Percentiles rank a stretch among this genome's conserved stretches.
These are phyloP conservation scores for honey bee (Apis mellifera) DNA, from an alignment of 1,140 invertebrate species.

Conservation along the genomic window DNA sequence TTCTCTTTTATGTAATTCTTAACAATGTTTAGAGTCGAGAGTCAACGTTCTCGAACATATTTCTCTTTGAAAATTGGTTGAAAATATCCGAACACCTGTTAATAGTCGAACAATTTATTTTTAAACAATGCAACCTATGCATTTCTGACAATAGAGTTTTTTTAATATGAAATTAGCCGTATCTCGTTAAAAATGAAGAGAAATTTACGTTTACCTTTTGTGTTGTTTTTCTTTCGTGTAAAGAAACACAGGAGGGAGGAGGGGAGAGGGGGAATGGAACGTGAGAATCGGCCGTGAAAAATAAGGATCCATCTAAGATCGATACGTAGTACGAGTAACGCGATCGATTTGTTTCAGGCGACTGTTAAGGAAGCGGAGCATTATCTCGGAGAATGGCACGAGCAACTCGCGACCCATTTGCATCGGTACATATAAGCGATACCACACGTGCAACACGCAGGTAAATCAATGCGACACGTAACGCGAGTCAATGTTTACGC, in stretches of 20 bases:
- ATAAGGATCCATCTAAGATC: not conserved
- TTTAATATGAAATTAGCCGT: too few species aligned
- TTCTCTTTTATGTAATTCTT: not conserved
- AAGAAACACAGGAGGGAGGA: too few species aligned
- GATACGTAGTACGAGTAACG: conserved; percentile 35
- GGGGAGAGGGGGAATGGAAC: not conserved
- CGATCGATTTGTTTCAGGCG: conserved; percentile 68
- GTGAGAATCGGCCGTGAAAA: not conserved
- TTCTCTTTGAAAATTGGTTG: too few species aligned
- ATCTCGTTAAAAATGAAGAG: too few species aligned
- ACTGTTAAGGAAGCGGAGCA: conserved; percentile 73
- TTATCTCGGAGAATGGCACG: conserved; percentile 65
- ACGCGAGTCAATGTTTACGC: conserved; percentile 31
- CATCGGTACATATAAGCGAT: conserved; percentile 85
- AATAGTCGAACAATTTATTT: too few species aligned
- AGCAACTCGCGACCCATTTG: conserved; percentile 79
- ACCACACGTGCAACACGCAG: conserved; percentile 88
- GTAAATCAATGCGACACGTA: conserved; percentile 75
- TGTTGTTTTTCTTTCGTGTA: too few species aligned
- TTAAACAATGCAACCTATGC: too few species aligned
- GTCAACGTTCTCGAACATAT: too few species aligned
- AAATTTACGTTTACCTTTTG: too few species aligned
- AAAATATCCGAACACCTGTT: too few species aligned
- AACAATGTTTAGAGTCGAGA: not conserved
- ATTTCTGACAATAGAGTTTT: too few species aligned